Conservation (phyloP, 2,113 vertebrate species). For the Hyperopisus bebe region DNA sequence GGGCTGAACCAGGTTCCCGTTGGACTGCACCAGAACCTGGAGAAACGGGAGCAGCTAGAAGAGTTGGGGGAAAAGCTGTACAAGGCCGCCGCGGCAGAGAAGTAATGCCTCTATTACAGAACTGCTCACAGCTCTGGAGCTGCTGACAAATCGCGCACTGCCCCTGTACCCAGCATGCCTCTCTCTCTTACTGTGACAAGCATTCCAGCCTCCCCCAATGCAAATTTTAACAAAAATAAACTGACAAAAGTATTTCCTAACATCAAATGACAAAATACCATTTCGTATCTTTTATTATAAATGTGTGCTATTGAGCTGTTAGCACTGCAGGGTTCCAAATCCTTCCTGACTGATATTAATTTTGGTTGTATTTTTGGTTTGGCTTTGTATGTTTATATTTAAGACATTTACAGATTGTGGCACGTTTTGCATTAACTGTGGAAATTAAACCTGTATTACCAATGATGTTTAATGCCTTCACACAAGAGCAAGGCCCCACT, state of each 20-base stretch:
- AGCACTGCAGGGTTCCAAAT: neutral
- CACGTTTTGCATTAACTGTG: neutral
- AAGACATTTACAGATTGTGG: neutral
- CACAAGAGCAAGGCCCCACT: neutral
- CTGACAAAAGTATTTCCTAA: neutral
- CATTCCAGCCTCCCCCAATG: neutral
- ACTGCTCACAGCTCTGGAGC: constrained; percentile 34
- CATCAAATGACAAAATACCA: neutral
- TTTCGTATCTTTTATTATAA: neutral
- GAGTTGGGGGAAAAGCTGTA: constrained; percentile 73
- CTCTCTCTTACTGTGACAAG: constrained; percentile 8
- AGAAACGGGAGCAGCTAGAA: constrained; percentile 71
- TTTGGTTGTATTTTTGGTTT: neutral
- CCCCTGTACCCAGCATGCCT: constrained; percentile 12
- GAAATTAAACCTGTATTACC: neutral
- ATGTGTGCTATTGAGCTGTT: neutral
- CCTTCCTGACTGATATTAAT: neutral
- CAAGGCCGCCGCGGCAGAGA: constrained; percentile 74
- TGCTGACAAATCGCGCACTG: constrained; percentile 24
- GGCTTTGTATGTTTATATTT: neutral
- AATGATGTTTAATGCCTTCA: neutral
- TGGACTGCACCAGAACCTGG: constrained; percentile 75
- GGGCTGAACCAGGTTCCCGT: constrained; percentile 70
- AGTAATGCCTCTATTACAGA: constrained; percentile 61
- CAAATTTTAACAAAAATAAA: neutral